Evolutionary conservation across 2,113 vertebrate species (phyloP).

Genomic region (Scortum barcoo): DNA sequence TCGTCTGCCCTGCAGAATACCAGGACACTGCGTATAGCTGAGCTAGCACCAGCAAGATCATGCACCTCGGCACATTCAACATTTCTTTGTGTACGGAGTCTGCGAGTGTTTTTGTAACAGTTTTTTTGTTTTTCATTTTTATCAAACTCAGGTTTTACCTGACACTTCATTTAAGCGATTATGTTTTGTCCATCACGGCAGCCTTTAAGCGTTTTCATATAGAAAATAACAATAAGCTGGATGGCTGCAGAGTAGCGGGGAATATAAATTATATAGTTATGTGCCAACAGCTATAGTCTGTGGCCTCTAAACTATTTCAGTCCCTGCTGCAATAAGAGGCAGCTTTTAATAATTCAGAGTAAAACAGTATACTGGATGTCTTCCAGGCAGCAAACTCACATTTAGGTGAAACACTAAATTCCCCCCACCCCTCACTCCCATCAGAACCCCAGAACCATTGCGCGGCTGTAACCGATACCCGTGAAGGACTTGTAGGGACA

Average conservation of each 20-base stretch:
- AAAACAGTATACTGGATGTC: slow-evolving; percentile 75
- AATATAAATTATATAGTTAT: slow-evolving; percentile 73
- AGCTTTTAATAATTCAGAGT: slow-evolving; percentile 80
- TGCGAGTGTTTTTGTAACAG: slow-evolving; percentile 3
- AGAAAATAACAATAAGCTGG: slow-evolving; percentile 59
- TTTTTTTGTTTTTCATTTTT: slow-evolving; percentile 21
- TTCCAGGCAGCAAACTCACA: slow-evolving; percentile 73
- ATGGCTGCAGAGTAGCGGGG: slow-evolving; percentile 52
- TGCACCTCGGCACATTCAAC: slow-evolving; percentile 20
- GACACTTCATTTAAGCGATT: slow-evolving; percentile 54
- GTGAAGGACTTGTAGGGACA: slow-evolving; percentile 43
- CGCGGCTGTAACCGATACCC: slow-evolving; percentile 31
- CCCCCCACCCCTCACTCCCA: slow-evolving; percentile 30
- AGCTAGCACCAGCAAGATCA: slow-evolving; percentile 59
- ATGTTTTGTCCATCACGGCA: slow-evolving; percentile 44
- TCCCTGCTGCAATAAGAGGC: slow-evolving; percentile 71
- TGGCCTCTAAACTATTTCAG: slow-evolving; percentile 77
- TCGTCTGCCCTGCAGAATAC: slow-evolving; percentile 59
- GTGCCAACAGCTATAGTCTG: slow-evolving; percentile 71
- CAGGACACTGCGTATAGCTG: slow-evolving; percentile 53
- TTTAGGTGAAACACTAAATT: slow-evolving; percentile 72
- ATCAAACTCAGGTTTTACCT: slow-evolving; percentile 52
- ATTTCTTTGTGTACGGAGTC: slow-evolving; percentile 24
- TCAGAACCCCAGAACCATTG: slow-evolving; percentile 31
- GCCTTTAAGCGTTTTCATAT: slow-evolving; percentile 48